Evolutionary conservation across 2,888 invertebrate species (phyloP).

Genomic region (Cerastis leucographa): DNA sequence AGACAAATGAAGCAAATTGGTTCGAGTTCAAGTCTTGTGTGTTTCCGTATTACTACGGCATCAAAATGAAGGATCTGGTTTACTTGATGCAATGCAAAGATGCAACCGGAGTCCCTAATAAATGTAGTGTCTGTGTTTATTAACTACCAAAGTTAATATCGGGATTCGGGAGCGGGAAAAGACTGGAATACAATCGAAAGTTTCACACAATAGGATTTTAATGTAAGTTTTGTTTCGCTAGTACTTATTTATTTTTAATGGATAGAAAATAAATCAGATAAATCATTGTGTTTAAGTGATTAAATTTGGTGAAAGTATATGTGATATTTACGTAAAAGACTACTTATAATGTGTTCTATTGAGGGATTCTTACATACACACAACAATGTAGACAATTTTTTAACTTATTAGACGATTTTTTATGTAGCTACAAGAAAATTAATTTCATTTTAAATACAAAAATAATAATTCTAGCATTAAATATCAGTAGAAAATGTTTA

Average conservation of each 20-base stretch:
- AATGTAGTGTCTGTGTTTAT: not conserved
- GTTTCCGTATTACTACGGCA: constrained; percentile 18
- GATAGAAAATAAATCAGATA: not conserved
- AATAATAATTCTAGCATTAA: not conserved
- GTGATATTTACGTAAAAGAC: not conserved
- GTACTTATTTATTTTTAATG: not conserved
- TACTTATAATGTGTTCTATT: not conserved
- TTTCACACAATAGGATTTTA: not conserved
- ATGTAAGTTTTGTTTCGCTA: constrained; percentile 33
- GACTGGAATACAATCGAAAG: not conserved
- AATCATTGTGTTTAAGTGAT: not conserved
- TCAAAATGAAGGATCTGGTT: constrained; percentile 21
- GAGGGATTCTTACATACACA: not conserved
- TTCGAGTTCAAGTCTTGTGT: not conserved
- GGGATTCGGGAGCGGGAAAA: not conserved
- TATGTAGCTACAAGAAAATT: not conserved
- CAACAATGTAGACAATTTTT: too few species aligned
- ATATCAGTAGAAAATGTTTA: too few species aligned
- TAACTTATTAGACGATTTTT: not conserved
- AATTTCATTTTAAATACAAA: not conserved
- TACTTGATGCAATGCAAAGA: not conserved
- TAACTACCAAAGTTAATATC: not conserved
- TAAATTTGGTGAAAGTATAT: not conserved
- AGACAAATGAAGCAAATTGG: not conserved
- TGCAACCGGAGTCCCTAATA: constrained; percentile 1